phyloP scores from a whole-genome alignment of 2,113 vertebrate genomes.

The Seriola dumerili region DNA sequence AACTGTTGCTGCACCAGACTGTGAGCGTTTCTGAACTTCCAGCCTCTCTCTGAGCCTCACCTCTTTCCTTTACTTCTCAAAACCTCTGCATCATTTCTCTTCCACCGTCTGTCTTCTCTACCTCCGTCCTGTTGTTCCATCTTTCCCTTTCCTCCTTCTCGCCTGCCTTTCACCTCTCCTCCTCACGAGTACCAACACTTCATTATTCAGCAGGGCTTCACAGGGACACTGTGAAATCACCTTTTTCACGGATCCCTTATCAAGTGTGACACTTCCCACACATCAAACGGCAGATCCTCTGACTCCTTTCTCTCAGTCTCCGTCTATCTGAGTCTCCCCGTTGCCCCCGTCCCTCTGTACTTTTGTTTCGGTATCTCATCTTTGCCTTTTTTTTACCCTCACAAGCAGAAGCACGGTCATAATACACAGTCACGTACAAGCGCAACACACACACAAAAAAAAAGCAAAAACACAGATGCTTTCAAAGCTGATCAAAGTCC shows the following conservation, averaged over 20 bases:
- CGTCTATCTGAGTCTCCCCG: not conserved
- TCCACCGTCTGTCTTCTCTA: constrained; percentile 18
- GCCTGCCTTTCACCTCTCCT: constrained; percentile 34
- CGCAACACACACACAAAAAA: not conserved
- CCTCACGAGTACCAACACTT: constrained; percentile 51
- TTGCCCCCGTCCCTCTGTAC: constrained; percentile 15
- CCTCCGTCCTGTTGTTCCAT: constrained; percentile 1
- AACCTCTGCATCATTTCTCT: constrained; percentile 3
- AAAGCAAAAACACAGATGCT: constrained; percentile 10
- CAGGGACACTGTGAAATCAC: constrained; percentile 70
- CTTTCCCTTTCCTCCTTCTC: constrained; percentile 2
- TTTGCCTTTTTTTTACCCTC: constrained; percentile 15
- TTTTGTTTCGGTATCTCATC: constrained; percentile 29
- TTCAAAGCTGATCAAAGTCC: constrained; percentile 37
- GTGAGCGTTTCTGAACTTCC: constrained; percentile 9
- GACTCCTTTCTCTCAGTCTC: constrained; percentile 30
- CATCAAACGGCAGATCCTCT: constrained; percentile 64
- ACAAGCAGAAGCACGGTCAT: not conserved
- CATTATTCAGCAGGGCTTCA: constrained; percentile 70
- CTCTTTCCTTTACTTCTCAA: constrained; percentile 12
- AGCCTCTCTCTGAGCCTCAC: not conserved
- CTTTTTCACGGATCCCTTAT: constrained; percentile 71
- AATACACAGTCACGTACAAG: not conserved
- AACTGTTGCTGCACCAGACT: constrained; percentile 1
- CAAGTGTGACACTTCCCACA: constrained; percentile 68